phyloP scores from a whole-genome alignment of 1,140 invertebrate species.

The Hydropsyche tenuis region DNA sequence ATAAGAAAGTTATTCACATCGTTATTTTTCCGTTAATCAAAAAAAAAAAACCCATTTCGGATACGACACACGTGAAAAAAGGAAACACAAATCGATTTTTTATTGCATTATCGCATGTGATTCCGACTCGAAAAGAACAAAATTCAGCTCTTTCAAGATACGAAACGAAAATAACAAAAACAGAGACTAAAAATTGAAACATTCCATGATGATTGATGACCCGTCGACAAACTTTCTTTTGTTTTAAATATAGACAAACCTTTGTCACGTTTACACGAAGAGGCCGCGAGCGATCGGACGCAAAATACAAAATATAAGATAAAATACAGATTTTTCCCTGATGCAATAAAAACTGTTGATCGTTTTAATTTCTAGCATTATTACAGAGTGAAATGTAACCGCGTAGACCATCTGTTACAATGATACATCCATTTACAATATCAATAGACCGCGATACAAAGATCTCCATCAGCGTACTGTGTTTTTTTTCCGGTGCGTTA shows the following conservation, averaged over 20 bases:
- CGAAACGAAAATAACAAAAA: neutral
- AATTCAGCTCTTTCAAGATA: neutral
- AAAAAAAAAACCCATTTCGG: too few species aligned
- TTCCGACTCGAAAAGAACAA: neutral
- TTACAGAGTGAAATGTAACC: too few species aligned
- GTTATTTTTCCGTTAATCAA: too few species aligned
- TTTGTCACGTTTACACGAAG: neutral
- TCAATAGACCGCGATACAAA: slow-evolving; percentile 21
- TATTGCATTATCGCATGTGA: slow-evolving; percentile 22
- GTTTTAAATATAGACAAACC: slow-evolving; percentile 21
- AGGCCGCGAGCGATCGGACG: too few species aligned
- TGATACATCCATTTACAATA: slow-evolving; percentile 28
- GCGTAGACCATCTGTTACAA: slow-evolving; percentile 21
- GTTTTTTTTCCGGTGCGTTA: too few species aligned
- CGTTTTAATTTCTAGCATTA: too few species aligned
- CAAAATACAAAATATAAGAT: too few species aligned
- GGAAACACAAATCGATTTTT: slow-evolving; percentile 2
- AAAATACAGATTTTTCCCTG: too few species aligned
- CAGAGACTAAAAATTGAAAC: slow-evolving; percentile 15
- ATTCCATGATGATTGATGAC: slow-evolving; percentile 15
- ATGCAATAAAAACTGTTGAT: too few species aligned
- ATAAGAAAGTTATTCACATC: too few species aligned
- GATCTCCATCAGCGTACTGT: slow-evolving; percentile 17
- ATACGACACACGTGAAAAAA: too few species aligned
- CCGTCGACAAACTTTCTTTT: neutral